Evolutionary conservation across 2,888 invertebrate species (phyloP).

Genomic region (Rhyacophila evoluta): DNA sequence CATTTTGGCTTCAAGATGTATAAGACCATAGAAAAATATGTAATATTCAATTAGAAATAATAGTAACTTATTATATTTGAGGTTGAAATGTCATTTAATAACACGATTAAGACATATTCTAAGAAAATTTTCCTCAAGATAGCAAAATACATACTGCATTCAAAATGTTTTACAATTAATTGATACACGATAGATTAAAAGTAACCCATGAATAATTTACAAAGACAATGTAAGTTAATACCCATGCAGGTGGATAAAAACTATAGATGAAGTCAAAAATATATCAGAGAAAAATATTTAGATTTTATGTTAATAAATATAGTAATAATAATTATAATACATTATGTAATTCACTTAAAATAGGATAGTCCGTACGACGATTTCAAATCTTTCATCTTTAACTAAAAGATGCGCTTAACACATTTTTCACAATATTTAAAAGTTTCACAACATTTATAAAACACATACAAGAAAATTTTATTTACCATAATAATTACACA

Average conservation of each 20-base stretch:
- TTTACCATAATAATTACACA: conserved; percentile 26
- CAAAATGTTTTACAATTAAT: neutral
- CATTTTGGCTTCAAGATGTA: conserved; percentile 14
- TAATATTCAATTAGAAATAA: neutral
- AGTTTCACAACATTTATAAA: conserved; percentile 52
- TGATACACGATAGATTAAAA: conserved; percentile 6
- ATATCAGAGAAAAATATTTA: conserved; percentile 46
- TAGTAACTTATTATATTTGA: neutral
- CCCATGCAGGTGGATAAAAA: conserved; percentile 8
- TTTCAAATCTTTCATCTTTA: conserved; percentile 35
- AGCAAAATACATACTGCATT: neutral
- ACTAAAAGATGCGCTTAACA: conserved; percentile 34
- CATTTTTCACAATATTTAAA: conserved; percentile 48
- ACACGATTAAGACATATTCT: neutral
- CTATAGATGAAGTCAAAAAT: conserved; percentile 40
- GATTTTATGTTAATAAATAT: conserved; percentile 30
- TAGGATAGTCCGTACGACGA: conserved; percentile 41
- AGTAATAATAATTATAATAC: conserved; percentile 36
- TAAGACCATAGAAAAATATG: conserved; percentile 19
- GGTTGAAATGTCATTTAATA: conserved; percentile 19
- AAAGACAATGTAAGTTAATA: neutral
- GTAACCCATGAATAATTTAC: conserved; percentile 2
- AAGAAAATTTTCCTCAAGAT: neutral
- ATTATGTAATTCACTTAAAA: conserved; percentile 33
- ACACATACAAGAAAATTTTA: conserved; percentile 43